Base-by-base conservation (phyloP, 2,113 vertebrate species). In the Corythornis cristatus region DNA sequence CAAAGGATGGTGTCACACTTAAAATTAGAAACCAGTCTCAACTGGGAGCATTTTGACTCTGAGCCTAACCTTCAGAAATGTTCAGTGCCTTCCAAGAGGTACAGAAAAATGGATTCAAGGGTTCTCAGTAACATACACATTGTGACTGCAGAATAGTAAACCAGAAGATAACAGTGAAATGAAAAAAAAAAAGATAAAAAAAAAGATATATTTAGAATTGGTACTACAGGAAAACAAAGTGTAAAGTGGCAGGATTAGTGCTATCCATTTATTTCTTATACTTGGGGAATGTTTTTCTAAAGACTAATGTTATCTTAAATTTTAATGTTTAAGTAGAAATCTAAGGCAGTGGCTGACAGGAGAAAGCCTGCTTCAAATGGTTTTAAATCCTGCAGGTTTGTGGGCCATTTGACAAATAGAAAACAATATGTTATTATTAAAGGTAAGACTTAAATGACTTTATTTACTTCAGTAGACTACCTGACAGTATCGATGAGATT, bases 21-120 rank as follows among this genome's bases (percentile, higher is more conserved):
- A 92, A 93, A 95, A 88, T 90, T 93, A 95, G 86, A 93, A 93
- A 74, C 48, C 75, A 86, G 62, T 94, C 91, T 89, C 92, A 91
- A 79, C 94, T 91, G 91, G 84, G 87, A 87, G 79, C 71, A 88
- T 93, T 94, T 86, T 85, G 95, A 74, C 88, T 53, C 58, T 57
- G 62, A 92, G 56, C n/a, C 72, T 83, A 95, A 91, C 75, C 78
- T 94, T 84, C 78, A 93, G 73, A 94, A 91, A 76, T 50, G 58
- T 28, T 72, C 46, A 92, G 29, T 2, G 11, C 29, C 48, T 93
- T 85, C 78, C 67, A 91, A 74, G 78, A 88, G 60, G 64, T 58
- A 46, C 46, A 79, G 53, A 60, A 85, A 87, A 60, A 67, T 1
- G 7, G 60, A 35, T 53, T 57, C 6, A 13, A 88, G 26, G 15